Evolutionary conservation across 2,797 vertebrate genomes (phyloP), one percentile per base, ranked within the genome.

Genomic region (Ctenopoma kingsleyae): DNA sequence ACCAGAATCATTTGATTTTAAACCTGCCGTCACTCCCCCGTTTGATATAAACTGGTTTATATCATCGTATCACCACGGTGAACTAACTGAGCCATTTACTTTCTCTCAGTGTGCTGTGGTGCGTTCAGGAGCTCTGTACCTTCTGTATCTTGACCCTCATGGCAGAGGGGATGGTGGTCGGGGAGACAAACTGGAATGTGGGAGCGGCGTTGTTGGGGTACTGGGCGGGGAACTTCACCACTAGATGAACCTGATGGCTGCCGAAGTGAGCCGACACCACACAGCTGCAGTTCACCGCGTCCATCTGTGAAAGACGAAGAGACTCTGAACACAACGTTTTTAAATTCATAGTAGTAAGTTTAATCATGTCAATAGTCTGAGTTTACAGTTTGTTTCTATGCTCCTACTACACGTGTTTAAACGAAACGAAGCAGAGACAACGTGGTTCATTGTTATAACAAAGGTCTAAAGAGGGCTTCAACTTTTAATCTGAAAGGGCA

Each of bases 171-270:
- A 99, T 98, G 12, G 96, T 97, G 0, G 98, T 99, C 0, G 97
- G 97, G 30, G 93, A 91, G 76, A 98, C 95, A 6, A 99, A 99
- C 94, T 98, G 97, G 91, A 99, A 99, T 80, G 96, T 95, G 0
- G 98, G 98, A 0, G 97, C 96, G 0, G 97, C 97, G 0, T 99
- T 99, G 88, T 99, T 99, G 5, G 98, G 98, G 55, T 99, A 99
- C 88, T 97, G 97, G 0, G 95, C 95, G 0, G 98, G 98, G 71
- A 99, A 99, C 88, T 96, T 98, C 38, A 99, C 96, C 81, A 99
- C 94, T 93, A 99, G 95, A 60, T 96, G 95, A 52, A 99, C 98
- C 15, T 95, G 94, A 66, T 98, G 96, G 76, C 89, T 92, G 60
- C 97, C 96, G 0, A 96, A 98, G 84, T 96, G 97, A 51, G 97